Evolutionary conservation across 2,888 invertebrate genomes (phyloP).

Genomic region (Eilema depressum): DNA sequence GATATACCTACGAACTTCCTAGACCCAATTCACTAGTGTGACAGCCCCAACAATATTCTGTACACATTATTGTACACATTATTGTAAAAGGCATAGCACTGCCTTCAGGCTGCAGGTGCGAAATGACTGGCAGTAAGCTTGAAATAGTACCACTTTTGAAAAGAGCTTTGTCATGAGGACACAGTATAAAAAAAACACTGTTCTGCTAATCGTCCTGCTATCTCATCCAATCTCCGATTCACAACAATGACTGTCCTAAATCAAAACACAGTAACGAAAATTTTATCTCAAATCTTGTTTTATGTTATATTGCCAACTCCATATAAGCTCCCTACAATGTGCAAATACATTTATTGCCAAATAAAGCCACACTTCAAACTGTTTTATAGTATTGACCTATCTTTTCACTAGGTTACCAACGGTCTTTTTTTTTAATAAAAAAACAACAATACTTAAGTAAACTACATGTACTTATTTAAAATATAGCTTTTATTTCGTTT

Average conservation of each 20-base stretch:
- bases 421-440: background rate
- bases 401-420: background rate
- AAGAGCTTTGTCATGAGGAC: background rate
- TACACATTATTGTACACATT: no score
- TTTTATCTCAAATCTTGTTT: background rate
- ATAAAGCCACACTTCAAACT: background rate
- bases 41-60: no score
- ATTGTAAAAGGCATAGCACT: background rate
- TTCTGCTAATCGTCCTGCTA: background rate
- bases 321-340: background rate
- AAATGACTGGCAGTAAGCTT: background rate
- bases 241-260: conserved; percentile 1
- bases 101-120: background rate
- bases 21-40: no score
- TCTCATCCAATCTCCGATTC: background rate
- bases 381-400: background rate
- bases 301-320: background rate
- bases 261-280: background rate
- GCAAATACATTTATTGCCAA: background rate
- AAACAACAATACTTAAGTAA: background rate
- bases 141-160: background rate
- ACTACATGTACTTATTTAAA: background rate
- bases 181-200: background rate
- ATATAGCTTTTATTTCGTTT: conserved; percentile 23
- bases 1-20: no score